These are phyloP conservation scores for Oncorhynchus masou DNA, from an alignment of 2,113 vertebrate genomes.

Conservation along the genomic window DNA sequence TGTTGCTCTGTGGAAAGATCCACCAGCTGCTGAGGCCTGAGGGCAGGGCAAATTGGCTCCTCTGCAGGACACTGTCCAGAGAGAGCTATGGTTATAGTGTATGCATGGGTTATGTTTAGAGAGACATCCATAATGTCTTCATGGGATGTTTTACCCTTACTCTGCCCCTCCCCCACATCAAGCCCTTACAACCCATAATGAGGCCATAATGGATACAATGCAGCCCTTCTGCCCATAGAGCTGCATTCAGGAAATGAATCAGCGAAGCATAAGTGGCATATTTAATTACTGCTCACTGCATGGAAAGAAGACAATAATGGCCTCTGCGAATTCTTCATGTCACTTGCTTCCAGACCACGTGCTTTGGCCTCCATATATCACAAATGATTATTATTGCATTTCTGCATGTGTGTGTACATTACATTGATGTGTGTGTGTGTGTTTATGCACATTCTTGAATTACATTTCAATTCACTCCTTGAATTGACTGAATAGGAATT, in stretches of 20 bases:
- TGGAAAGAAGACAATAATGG: slow-evolving; percentile 83
- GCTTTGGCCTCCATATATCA: slow-evolving; percentile 55
- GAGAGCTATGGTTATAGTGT: slow-evolving; percentile 26
- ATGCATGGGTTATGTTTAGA: slow-evolving; percentile 53
- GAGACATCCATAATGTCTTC: slow-evolving; percentile 66
- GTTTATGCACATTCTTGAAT: too few relatives aligned
- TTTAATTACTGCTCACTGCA: slow-evolving; percentile 87
- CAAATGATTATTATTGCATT: too few relatives aligned
- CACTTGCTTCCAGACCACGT: slow-evolving; percentile 67
- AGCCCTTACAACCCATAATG: slow-evolving; percentile 70
- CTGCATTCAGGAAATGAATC: slow-evolving; percentile 82
- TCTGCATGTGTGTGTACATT: too few relatives aligned
- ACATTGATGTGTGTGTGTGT: too few relatives aligned
- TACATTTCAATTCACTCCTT: too few relatives aligned
- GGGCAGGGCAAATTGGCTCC: slow-evolving; percentile 50
- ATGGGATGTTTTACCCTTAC: slow-evolving; percentile 55
- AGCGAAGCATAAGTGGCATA: slow-evolving; percentile 87
- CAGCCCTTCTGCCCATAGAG: slow-evolving; percentile 80
- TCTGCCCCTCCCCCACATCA: slow-evolving; percentile 60
- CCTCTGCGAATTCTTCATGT: slow-evolving; percentile 73
- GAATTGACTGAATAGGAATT: too few relatives aligned
- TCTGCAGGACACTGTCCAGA: slow-evolving; percentile 48
- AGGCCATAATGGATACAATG: slow-evolving; percentile 80
- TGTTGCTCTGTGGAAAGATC: slow-evolving; percentile 61
- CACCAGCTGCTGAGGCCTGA: slow-evolving; percentile 53